Base-by-base conservation (phyloP, 2,888 invertebrate genomes). In the Sisyra terminalis region DNA sequence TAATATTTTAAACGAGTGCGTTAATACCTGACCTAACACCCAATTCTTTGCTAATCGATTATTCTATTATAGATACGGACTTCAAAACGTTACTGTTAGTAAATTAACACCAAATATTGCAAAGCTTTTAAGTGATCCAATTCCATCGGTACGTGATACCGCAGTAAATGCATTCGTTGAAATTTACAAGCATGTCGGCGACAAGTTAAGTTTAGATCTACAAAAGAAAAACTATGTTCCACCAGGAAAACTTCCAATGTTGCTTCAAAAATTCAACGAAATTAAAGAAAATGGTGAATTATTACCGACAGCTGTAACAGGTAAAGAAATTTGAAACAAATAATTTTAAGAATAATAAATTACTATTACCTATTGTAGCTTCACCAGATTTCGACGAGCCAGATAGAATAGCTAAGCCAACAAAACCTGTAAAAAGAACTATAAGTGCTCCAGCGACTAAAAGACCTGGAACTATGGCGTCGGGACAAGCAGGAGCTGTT, bases 101-200 rank as follows among this genome's bases (percentile, higher is more conserved):
- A 80, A 80, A 30, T 79, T 88, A 35, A 82, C 89, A 50, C 85
- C 88, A 3, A 75, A 75, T 49, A 75, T 94, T 44, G 83, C 87
- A 4, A 81, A 81, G 51, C 63, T 93, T 43, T 67, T 90, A 42
- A 81, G 85, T 1, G 94, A 94, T 67, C 90, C 90, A 4, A 86
- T 80, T 50, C 74, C 77, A 29, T 75, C 82, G 39, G 93, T 94
- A 5, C 66, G 94, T 13, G 93, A 94, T 58, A 80, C 86, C 3
- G 89, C 93, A 3, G 71, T 84, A 57, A 77, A 76, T 52, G 81
- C 92, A 7, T 61, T 94, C 39, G 82, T 89, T 31, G 89, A 92
- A 57, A 79, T 93, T 36, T 96, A 94, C 60, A 75, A 86, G 55
- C 90, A 93, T 64, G 89, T 92, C 42, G 90, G 90, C 55, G 94